A percentile compares a stretch with the other conserved stretches of the same genome.
Conservation (phyloP, 2,797 vertebrate species). For the Eulemur albifrons region DNA sequence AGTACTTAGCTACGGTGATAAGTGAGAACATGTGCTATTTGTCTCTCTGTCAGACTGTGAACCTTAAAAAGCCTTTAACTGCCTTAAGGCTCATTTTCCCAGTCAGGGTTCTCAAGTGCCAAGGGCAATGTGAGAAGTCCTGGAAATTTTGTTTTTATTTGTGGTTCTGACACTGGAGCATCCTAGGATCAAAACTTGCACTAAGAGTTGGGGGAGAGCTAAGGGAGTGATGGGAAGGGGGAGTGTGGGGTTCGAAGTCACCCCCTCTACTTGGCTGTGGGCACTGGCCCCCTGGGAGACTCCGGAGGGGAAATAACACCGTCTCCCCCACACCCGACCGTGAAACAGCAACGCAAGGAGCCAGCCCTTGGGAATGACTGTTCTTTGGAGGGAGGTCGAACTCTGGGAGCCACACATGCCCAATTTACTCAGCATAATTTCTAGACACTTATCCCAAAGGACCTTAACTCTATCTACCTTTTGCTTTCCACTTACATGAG, state of each 20-base stretch:
- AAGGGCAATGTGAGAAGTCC: not conserved
- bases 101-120: not conserved
- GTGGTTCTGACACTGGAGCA: not conserved
- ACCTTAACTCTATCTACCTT: not conserved
- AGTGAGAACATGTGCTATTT: too few relatives aligned
- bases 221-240: not conserved
- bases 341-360: not conserved
- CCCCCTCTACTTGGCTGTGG: not conserved
- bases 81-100: not conserved
- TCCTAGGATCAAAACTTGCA: not conserved
- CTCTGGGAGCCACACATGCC: not conserved
- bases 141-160: not conserved
- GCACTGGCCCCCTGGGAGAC: not conserved
- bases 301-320: not conserved
- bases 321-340: too few relatives aligned
- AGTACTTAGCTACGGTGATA: too few relatives aligned
- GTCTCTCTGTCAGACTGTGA: not conserved
- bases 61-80: not conserved
- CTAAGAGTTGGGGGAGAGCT: not conserved
- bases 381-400: not conserved
- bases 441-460: not conserved
- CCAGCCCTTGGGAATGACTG: not conserved
- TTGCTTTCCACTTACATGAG: not conserved
- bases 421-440: not conserved
- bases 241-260: not conserved